phyloP scores from a whole-genome alignment of 2,113 vertebrate genomes.

The Brachyhypopomus occidentalis region DNA sequence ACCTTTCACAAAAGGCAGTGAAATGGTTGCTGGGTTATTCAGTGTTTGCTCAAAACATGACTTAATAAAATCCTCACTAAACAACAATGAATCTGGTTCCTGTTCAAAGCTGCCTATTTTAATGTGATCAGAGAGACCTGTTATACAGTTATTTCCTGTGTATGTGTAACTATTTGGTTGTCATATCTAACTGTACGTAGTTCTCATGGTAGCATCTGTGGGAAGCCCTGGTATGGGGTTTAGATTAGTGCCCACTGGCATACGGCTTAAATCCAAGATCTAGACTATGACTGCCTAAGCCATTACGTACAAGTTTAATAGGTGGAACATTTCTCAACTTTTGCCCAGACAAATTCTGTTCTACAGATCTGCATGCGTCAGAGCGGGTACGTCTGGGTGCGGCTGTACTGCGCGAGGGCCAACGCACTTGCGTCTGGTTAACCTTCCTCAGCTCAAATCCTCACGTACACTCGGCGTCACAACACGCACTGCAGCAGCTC shows the following conservation, averaged over 20 bases:
- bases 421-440: not conserved
- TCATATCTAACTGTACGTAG: not conserved
- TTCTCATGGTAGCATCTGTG: not conserved
- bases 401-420: not conserved
- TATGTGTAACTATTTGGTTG: not conserved
- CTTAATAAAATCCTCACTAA: not conserved
- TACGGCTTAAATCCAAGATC: not conserved
- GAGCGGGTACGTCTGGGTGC: not conserved
- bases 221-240: not conserved
- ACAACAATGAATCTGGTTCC: constrained; percentile 34
- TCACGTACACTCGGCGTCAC: constrained; percentile 12
- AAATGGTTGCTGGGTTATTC: constrained; percentile 19
- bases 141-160: not conserved
- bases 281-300: too few species aligned
- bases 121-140: constrained; percentile 3
- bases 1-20: not conserved
- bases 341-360: not conserved
- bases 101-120: constrained; percentile 22
- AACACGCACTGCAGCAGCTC: not conserved
- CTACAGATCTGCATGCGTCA: not conserved
- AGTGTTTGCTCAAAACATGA: constrained; percentile 15
- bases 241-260: not conserved
- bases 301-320: too few species aligned
- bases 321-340: too few species aligned
- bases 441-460: not conserved